Evolutionary conservation across 2,113 vertebrate species (phyloP), one percentile per base, ranked within the genome.

Genomic region (Xyrauchen texanus): DNA sequence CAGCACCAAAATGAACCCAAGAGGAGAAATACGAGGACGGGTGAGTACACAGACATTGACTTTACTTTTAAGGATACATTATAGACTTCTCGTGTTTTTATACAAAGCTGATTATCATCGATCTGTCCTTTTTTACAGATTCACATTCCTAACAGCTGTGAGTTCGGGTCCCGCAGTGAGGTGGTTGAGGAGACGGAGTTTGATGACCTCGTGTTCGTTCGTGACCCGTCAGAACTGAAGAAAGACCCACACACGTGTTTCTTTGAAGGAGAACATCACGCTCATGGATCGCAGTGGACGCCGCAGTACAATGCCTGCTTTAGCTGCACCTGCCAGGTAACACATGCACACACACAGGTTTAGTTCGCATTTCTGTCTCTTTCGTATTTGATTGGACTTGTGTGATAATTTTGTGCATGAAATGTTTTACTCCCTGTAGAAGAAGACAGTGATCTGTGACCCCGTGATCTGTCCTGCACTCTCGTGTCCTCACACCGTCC

Each of bases 401-500:
- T 15, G 13, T 58, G 3, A 49, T 7, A 15, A 61, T 64, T 8
- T 63, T 16, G 34, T n/a, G 0, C 12, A 44, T 75, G 9, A 45
- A 9, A 7, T 47, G 12, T 74, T 45, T 76, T 34, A 3, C 51
- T 13, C 34, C 15, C 55, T 68, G 58, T 65, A 98, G 96, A 99
- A 96, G 82, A 94, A 95, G 60, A 98, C 97, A 0, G 97, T 99
- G 80, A 99, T 99, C 86, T 98, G 97, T 11, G 97, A 98, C 73
- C 97, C 97, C 0, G 92, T 99, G 84, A 92, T 98, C 78, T 98
- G 97, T 78, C 94, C 95, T 0, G 91, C 87, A 0, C 84, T 95
- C 85, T 94, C 93, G 81, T 99, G 97, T 79, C 87, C 93, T 4
- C 89, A 55, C 55, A 94, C 94, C 0, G 84, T 95, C 67, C 96